A percentile compares a stretch with the other conserved stretches of the same genome.
Conservation (phyloP, 2,797 vertebrate genomes). For the Gobio occitaniae region DNA sequence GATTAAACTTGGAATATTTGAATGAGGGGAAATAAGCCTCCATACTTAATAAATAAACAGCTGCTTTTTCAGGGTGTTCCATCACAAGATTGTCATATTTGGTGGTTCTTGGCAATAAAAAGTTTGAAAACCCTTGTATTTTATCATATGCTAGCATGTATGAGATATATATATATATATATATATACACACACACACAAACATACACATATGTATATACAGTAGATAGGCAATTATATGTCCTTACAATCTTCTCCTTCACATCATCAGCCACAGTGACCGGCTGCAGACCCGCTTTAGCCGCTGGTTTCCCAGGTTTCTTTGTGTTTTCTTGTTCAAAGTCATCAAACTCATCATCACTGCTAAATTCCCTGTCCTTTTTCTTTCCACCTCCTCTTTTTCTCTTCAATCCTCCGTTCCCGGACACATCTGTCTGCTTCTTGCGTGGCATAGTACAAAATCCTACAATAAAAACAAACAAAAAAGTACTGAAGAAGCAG, state of each 20-base stretch:
- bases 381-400: constrained; percentile 78
- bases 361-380: constrained; percentile 84
- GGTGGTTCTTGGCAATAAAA: not conserved
- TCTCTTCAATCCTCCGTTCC: constrained; percentile 80
- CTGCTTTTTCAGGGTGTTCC: not conserved
- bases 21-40: not conserved
- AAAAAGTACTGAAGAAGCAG: not conserved
- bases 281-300: constrained; percentile 79
- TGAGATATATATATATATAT: too few relatives aligned
- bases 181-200: not conserved
- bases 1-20: not conserved
- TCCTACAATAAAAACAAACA: constrained; percentile 20
- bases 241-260: constrained; percentile 84
- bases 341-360: constrained; percentile 83
- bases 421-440: constrained; percentile 83
- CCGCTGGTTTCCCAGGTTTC: constrained; percentile 77
- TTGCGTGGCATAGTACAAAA: constrained; percentile 80
- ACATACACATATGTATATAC: not conserved
- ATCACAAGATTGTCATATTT: not conserved
- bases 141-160: not conserved
- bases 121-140: not conserved
- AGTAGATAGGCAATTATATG: not conserved
- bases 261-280: constrained; percentile 83
- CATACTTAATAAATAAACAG: too few relatives aligned
- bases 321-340: constrained; percentile 85